Evolutionary conservation across 2,797 vertebrate genomes (phyloP).

Genomic region (Presbytis comata): DNA sequence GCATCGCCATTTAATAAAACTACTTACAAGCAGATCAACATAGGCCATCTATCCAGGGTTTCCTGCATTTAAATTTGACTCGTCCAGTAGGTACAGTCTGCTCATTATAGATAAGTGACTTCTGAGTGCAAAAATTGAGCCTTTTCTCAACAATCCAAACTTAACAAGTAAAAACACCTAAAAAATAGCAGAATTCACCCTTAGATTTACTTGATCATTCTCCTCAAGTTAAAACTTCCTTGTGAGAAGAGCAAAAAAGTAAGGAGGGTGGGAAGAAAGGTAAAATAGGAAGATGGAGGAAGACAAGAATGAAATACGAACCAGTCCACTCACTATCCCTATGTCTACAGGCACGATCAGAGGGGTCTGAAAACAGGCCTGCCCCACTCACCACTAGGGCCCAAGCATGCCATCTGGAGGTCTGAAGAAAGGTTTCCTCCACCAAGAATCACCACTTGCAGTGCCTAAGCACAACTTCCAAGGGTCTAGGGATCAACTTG

Average conservation of each 20-base stretch:
- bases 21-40: background rate
- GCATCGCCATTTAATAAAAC: background rate
- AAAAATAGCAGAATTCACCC: background rate
- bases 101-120: conserved; percentile 7
- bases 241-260: background rate
- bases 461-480: background rate
- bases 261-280: background rate
- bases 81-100: background rate
- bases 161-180: background rate
- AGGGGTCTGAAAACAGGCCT: background rate
- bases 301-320: background rate
- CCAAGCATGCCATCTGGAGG: background rate
- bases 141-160: background rate
- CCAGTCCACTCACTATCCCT: background rate
- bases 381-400: background rate
- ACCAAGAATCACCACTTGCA: background rate
- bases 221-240: background rate
- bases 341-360: background rate
- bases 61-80: background rate
- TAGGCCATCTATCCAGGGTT: background rate
- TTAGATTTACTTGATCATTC: background rate
- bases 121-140: background rate
- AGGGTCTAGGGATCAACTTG: background rate
- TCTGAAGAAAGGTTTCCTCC: background rate
- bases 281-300: background rate